A percentile compares a stretch with the other conserved stretches of the same genome.
Conservation (phyloP, 2,888 invertebrate genomes). For the Thelaira solivaga region DNA sequence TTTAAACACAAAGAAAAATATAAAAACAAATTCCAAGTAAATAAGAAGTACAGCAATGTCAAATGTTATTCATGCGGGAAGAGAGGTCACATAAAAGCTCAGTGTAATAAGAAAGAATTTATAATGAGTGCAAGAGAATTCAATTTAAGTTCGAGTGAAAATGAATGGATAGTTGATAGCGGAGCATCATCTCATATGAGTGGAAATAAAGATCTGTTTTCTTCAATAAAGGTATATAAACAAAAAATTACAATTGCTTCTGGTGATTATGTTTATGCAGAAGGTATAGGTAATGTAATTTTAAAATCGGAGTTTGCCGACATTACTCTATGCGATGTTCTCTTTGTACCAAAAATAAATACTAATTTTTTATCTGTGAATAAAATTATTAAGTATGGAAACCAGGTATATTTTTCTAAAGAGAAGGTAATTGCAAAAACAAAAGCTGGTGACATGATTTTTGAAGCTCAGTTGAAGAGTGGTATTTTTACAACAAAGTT, state of each 20-base stretch:
- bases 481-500: constrained; percentile 5
- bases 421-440: constrained; percentile 15
- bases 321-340: constrained; percentile 37
- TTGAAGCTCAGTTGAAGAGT: background rate
- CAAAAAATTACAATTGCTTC: constrained; percentile 31
- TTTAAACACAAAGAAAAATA: background rate
- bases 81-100: constrained; percentile 32
- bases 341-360: constrained; percentile 38
- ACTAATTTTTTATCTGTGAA: constrained; percentile 43
- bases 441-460: constrained; percentile 19
- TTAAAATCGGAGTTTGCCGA: constrained; percentile 28
- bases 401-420: constrained; percentile 26
- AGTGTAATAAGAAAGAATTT: constrained; percentile 24
- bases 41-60: too few species aligned
- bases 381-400: constrained; percentile 39
- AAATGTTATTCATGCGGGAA: too few species aligned
- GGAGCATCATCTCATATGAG: too few species aligned
- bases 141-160: background rate
- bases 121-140: constrained; percentile 16
- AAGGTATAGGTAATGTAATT: constrained; percentile 43
- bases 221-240: background rate
- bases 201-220: too few species aligned
- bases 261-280: constrained; percentile 16
- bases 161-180: too few species aligned
- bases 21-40: background rate